Base-by-base conservation (phyloP, 2,888 invertebrate genomes). In the Nowickia ferox region DNA sequence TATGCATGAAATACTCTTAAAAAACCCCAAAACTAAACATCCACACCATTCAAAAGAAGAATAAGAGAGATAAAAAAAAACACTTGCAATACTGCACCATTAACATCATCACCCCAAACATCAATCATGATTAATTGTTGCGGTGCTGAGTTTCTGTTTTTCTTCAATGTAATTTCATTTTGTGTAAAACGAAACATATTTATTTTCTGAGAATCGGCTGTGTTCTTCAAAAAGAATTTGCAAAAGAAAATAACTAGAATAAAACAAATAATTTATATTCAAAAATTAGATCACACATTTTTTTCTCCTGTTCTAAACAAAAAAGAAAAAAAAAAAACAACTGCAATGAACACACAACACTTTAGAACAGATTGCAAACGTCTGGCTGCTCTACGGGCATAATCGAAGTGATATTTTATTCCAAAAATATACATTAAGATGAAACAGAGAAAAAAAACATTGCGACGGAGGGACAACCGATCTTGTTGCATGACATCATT, bases 401-500 rank as follows among this genome's bases (percentile, higher is more conserved):
- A 77, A 66, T 19, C 44, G 61, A 69, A 72, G 22, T 74, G 46
- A 48, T 74, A 66, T 74, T 74, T 84, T 66, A 30, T 78, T 68
- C 53, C 57, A 81, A 80, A 75, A 71, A 68, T 53, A 53, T 30
- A n/a, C 30, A 30, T 30, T 30, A 30, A 30, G 30, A 30, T 30
- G 55, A 66, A 61, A 46, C 68, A n/a, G 71, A 51, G 19, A 68
- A 77, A 5, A 68, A 66, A 63, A 46, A 38, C 42, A 48, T 9
- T 46, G 30, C 57, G 53, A 77, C 11, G 44, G 19, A 72, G 17
- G 51, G 71, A 66, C 68, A 72, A 74, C 68, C 76, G 72, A 86
- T 79, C 71, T 83, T 83, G 76, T 55, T 44, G 83, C 79, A 86
- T 86, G 86, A 83, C 79, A 81, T 86, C 80, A 82, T 86, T 77